Percentiles rank a stretch among this genome's conserved stretches.
Conservation (phyloP, 2,797 vertebrate species). For the Decapterus maruadsi region DNA sequence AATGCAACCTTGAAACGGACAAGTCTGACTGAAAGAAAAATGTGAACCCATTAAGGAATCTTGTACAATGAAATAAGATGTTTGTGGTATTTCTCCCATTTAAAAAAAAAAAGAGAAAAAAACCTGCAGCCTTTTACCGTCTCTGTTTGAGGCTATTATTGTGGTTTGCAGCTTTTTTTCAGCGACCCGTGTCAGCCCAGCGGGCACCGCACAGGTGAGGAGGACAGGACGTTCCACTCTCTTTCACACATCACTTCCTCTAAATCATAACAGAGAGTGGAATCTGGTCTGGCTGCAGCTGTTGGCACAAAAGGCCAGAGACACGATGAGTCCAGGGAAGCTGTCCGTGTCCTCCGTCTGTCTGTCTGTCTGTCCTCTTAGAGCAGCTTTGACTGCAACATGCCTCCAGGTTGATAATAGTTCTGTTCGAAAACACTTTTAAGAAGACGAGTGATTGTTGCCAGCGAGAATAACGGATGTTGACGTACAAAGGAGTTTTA, state of each 20-base stretch:
- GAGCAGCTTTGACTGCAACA: neutral
- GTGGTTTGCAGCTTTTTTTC: neutral
- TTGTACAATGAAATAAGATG: neutral
- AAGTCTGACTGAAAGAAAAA: neutral
- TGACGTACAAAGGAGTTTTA: constrained; percentile 31
- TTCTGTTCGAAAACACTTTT: neutral
- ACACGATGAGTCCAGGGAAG: constrained; percentile 41
- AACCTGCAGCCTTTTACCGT: neutral
- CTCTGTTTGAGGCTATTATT: constrained; percentile 10
- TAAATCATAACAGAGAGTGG: constrained; percentile 65
- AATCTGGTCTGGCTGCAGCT: constrained; percentile 61
- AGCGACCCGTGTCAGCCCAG: neutral
- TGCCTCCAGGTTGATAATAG: constrained; percentile 5
- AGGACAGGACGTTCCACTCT: constrained; percentile 51
- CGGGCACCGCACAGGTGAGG: constrained; percentile 47
- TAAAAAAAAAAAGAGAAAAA: too few relatives aligned
- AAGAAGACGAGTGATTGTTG: neutral
- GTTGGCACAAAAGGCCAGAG: constrained; percentile 46
- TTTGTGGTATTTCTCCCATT: neutral
- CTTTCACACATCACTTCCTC: constrained; percentile 63
- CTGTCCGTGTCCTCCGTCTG: constrained; percentile 27
- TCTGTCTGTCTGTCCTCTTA: constrained; percentile 29
- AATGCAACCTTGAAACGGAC: neutral
- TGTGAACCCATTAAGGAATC: neutral
- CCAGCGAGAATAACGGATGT: neutral